phyloP scores from a whole-genome alignment of 1,140 invertebrate species.

The Pinna nobilis region DNA sequence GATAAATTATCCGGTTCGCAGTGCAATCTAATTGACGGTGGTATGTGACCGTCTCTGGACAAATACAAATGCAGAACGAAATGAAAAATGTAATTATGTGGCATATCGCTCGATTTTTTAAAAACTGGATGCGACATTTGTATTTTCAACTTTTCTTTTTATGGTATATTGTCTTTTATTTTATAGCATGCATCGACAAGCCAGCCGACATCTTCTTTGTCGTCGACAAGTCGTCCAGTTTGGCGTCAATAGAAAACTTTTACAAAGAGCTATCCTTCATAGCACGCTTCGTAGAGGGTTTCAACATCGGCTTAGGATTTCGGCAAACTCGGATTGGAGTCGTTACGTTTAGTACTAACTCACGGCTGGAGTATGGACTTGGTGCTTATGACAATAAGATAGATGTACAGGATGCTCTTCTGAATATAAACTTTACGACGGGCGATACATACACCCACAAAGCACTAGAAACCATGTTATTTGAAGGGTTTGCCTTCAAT shows the following conservation, averaged over 20 bases:
- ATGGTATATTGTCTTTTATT: no score
- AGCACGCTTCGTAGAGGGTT: constrained; percentile 19
- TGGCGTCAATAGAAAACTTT: background rate
- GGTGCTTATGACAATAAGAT: background rate
- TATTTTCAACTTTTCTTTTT: no score
- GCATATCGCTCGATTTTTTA: no score
- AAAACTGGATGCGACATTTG: no score
- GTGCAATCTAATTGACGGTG: no score
- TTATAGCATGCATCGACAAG: constrained; percentile 4
- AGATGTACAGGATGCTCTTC: background rate
- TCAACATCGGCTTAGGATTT: background rate
- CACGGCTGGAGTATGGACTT: constrained; percentile 7
- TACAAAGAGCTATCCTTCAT: constrained; percentile 21
- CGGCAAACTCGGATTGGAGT: background rate
- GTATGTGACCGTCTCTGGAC: no score
- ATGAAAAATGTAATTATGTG: no score
- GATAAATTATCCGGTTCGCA: no score
- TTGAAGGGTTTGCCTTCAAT: background rate
- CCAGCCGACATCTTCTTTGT: constrained; percentile 19
- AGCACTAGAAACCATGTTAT: background rate
- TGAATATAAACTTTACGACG: background rate
- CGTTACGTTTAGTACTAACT: background rate
- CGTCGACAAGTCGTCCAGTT: constrained; percentile 18
- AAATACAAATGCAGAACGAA: no score
- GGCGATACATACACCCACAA: constrained; percentile 22